Evolutionary conservation across 2,797 vertebrate genomes (phyloP).

Genomic region (Esox lucius): DNA sequence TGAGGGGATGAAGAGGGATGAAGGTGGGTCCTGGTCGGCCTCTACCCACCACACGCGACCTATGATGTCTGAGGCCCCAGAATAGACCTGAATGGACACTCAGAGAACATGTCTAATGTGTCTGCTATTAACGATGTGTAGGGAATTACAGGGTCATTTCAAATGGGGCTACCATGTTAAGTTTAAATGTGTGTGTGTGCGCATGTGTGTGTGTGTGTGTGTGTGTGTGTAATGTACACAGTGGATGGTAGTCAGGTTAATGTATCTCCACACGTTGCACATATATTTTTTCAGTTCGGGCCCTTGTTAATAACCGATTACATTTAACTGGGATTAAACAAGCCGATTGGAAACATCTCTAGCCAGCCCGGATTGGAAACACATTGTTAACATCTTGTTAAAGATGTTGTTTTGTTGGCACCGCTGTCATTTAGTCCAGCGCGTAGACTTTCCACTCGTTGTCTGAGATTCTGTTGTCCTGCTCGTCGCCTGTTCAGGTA

Average conservation of each 20-base stretch:
- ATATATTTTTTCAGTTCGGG: background rate
- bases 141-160: background rate
- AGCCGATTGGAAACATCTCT: too few relatives aligned
- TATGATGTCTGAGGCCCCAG: background rate
- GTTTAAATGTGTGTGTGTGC: background rate
- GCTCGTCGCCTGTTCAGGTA: too few relatives aligned
- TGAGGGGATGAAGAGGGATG: slow-evolving; percentile 2
- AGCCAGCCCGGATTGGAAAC: too few relatives aligned
- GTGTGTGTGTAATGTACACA: background rate
- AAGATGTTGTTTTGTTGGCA: too few relatives aligned
- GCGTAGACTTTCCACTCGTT: too few relatives aligned
- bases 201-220: background rate
- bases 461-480: too few relatives aligned
- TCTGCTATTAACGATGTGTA: background rate
- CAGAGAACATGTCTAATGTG: background rate
- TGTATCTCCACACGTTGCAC: background rate
- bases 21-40: background rate
- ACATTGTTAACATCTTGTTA: too few relatives aligned
- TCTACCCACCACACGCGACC: background rate
- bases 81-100: background rate
- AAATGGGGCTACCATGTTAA: background rate
- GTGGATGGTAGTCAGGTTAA: background rate
- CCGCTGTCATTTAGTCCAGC: too few relatives aligned
- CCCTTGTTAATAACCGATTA: too few relatives aligned
- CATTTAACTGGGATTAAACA: too few relatives aligned